A percentile compares a stretch with the other conserved stretches of the same genome.
These are phyloP conservation scores for Apodemia zela DNA, from an alignment of 2,888 invertebrate species.

Conservation along the genomic window DNA sequence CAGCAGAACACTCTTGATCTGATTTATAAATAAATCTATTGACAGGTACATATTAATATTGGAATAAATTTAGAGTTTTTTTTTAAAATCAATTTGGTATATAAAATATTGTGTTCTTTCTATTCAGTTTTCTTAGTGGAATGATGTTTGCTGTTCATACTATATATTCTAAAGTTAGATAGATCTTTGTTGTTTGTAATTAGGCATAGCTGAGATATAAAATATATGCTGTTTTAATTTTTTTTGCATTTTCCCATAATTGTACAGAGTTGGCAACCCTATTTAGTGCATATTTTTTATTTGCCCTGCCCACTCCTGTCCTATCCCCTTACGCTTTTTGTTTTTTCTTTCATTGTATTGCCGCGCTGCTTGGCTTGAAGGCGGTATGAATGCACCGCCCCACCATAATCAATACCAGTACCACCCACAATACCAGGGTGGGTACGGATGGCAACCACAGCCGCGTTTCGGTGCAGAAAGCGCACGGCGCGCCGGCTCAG, in stretches of 20 bases:
- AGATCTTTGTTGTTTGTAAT: slow-evolving; percentile 2
- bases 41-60: too few species aligned
- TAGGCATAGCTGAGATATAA: slow-evolving; percentile 7
- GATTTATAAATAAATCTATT: not conserved
- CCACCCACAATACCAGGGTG: slow-evolving; percentile 75
- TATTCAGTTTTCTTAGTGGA: not conserved
- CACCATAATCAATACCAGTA: slow-evolving; percentile 79
- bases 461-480: slow-evolving; percentile 77
- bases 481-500: slow-evolving; percentile 50
- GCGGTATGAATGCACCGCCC: slow-evolving; percentile 80
- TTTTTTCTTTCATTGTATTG: slow-evolving; percentile 80
- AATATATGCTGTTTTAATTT: slow-evolving; percentile 8
- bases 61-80: too few species aligned
- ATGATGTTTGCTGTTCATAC: slow-evolving; percentile 9
- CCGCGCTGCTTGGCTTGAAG: slow-evolving; percentile 79
- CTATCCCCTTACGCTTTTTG: slow-evolving; percentile 73
- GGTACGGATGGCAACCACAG: slow-evolving; percentile 59
- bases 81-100: not conserved
- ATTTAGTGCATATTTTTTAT: slow-evolving; percentile 56
- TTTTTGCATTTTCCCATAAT: slow-evolving; percentile 1
- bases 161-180: not conserved
- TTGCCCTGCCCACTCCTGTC: slow-evolving; percentile 59
- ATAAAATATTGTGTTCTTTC: not conserved
- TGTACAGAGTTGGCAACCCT: slow-evolving; percentile 28
- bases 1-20: not conserved